Percentiles rank a stretch among this genome's conserved stretches.
Conservation (phyloP, 2,888 invertebrate species). For the Hartigia nigra region DNA sequence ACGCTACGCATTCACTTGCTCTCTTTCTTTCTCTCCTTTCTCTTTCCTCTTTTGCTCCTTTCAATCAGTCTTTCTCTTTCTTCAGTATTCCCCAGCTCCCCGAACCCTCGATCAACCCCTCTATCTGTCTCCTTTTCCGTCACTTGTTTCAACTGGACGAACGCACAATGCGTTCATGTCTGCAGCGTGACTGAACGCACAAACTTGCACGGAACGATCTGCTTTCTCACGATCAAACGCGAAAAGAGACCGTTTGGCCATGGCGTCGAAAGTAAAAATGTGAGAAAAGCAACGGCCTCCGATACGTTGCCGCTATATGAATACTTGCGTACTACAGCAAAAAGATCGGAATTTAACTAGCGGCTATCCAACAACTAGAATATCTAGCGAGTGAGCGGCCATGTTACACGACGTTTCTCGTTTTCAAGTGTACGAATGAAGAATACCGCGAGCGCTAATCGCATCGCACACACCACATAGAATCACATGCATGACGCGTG, state of each 20-base stretch:
- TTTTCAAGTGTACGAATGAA: neutral
- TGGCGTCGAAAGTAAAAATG: conserved; percentile 22
- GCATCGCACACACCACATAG: neutral
- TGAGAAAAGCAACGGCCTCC: neutral
- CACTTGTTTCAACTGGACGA: conserved; percentile 1
- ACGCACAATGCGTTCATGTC: conserved; percentile 20
- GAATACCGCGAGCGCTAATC: neutral
- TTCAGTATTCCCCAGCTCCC: neutral
- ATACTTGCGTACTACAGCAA: neutral
- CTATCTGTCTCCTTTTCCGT: neutral
- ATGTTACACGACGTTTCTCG: conserved; percentile 1
- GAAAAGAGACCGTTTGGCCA: conserved; percentile 14
- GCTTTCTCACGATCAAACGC: conserved; percentile 20
- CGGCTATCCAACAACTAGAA: neutral
- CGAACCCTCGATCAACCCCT: conserved; percentile 15
- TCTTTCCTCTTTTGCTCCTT: conserved; percentile 8
- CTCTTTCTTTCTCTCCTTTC: conserved; percentile 14
- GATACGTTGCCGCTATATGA: neutral
- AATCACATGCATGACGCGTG: neutral
- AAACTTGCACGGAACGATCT: conserved; percentile 4
- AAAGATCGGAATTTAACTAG: neutral
- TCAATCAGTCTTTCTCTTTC: neutral
- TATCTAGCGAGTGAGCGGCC: neutral
- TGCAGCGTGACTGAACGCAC: neutral
- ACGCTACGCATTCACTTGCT: conserved; percentile 14